phyloP scores from a whole-genome alignment of 2,113 vertebrate genomes.

The Otus sunia region DNA sequence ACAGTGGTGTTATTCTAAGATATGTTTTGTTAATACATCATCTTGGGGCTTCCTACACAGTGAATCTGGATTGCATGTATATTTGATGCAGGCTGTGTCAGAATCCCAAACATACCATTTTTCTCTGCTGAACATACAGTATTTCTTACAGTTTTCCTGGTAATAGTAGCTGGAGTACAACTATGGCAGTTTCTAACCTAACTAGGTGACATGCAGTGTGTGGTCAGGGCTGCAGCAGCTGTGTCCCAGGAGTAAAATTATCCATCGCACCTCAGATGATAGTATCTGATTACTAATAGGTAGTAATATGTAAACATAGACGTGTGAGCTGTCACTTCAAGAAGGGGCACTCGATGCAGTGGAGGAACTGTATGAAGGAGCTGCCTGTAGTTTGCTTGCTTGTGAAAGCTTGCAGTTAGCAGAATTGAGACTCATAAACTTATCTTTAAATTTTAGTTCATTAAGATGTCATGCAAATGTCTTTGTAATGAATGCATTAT shows the following conservation, averaged over 20 bases:
- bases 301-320: not conserved
- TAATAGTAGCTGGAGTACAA: not conserved
- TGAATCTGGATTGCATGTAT: not conserved
- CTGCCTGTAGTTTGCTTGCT: not conserved
- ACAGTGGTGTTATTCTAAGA: not conserved
- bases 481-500: not conserved
- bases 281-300: not conserved
- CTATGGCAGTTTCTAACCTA: not conserved
- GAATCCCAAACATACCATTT: not conserved
- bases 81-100: not conserved
- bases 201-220: accelerated
- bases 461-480: not conserved
- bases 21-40: not conserved
- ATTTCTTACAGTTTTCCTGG: not conserved
- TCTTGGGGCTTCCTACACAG: not conserved
- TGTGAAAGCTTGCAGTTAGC: not conserved
- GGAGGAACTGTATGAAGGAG: not conserved
- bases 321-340: not conserved
- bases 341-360: not conserved
- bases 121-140: not conserved
- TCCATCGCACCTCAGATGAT: not conserved
- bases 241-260: not conserved
- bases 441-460: not conserved
- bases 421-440: not conserved
- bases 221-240: not conserved